Base-by-base conservation (phyloP, 2,888 invertebrate genomes). In the Chloroclysta siterata region DNA sequence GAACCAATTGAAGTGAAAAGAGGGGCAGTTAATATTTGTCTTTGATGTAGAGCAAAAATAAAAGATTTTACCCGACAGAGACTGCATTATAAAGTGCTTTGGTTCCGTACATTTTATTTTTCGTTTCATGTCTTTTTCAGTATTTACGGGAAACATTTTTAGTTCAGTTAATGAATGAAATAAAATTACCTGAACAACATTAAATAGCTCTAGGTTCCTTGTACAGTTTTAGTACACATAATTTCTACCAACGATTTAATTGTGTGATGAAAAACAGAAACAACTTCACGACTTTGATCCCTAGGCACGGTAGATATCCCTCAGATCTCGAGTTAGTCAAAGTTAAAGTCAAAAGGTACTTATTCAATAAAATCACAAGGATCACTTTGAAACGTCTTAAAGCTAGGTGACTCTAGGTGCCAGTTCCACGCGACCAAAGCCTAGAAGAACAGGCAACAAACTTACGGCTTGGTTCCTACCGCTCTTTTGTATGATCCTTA, bases 21-120 rank as follows among this genome's bases (percentile, higher is more conserved):
- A 13, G 59, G 69, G 14, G 70, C 74, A 63, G 47, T 22, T 29
- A 54, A 56, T 29, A 22, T 44, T 74, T 70, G 78, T 46, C 33
- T 13, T 5, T 22, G 63, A 72, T 71, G 65, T 72, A 57, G 76
- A 74, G 65, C 78, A 78, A 75, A 72, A 77, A 76, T 77, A 77
- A 76, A 79, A 67, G 70, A 72, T 63, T 63, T 61, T 60, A 54
- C 54, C 65, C 63, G 66, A 52, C 56, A 60, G 29, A 69, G 68
- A 72, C 65, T 68, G 57, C 58, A 67, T 64, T 71, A 60, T 68
- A 71, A 66, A 39, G 42, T 33, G n/a, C n/a, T 51, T 46, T 53
- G 78, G 79, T 79, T 77, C 80, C 61, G 80, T 74, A 79, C 59
- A 76, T 53, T 53, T 62, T 60, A 50, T 58, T 50, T 56, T 54